These are phyloP conservation scores for Acanthococcus lagerstroemiae DNA, from an alignment of 2,888 invertebrate genomes.

Conservation along the genomic window DNA sequence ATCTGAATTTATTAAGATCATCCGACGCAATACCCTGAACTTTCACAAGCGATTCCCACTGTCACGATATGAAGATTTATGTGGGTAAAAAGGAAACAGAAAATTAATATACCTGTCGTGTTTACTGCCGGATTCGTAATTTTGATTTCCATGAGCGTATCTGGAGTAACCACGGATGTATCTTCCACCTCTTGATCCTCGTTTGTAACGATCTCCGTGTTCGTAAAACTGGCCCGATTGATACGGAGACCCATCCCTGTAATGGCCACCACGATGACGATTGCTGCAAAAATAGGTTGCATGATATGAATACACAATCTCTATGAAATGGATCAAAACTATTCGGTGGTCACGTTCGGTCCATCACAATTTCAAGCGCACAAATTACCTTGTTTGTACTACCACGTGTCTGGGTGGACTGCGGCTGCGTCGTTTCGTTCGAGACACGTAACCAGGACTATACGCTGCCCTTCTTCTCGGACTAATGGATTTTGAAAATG, in stretches of 20 bases:
- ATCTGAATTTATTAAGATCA: no score
- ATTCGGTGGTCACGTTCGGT: no score
- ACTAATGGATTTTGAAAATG: constrained; percentile 16
- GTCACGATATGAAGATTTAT: no score
- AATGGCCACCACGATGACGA: not conserved
- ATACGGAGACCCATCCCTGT: constrained; percentile 1
- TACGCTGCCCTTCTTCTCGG: not conserved
- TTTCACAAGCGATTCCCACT: no score
- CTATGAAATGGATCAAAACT: no score
- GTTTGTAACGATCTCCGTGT: constrained; percentile 4
- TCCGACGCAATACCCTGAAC: no score
- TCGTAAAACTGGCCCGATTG: not conserved
- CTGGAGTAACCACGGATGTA: not conserved
- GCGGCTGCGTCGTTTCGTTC: not conserved
- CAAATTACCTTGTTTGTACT: no score
- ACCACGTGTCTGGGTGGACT: constrained; percentile 7
- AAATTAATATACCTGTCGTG: constrained; percentile 7
- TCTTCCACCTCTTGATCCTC: constrained; percentile 3
- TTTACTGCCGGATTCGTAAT: constrained; percentile 6
- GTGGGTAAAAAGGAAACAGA: not conserved
- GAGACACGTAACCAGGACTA: constrained; percentile 8
- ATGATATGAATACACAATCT: no score
- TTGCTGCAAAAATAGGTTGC: not conserved
- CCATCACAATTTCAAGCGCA: no score
- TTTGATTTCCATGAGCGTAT: constrained; percentile 5